Base-by-base conservation (phyloP, 2,888 invertebrate species). In the Cephus pygmeus region DNA sequence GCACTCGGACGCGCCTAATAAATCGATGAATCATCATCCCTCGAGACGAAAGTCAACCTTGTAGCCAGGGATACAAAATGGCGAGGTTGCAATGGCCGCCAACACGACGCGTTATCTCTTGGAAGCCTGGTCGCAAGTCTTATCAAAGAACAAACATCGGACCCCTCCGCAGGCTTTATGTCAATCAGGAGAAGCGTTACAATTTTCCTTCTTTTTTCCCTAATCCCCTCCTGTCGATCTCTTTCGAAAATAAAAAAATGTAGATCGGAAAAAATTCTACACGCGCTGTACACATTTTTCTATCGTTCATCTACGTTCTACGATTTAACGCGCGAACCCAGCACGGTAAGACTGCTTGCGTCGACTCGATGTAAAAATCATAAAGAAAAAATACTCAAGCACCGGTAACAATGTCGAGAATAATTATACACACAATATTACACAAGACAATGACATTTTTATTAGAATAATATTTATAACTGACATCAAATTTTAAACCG, bases 141-240 rank as follows among this genome's bases (percentile, higher is more conserved):
- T 90, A 90, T 90, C 90, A 84, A 69, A 79, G 83, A 87, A 84
- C 88, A 90, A 90, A 90, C 87, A 90, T 82, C 82, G 84, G 84
- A 83, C 81, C 84, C 85, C 84, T 81, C 77, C 79, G 75, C 78
- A 12, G 40, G 76, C 77, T 75, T 74, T 73, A 75, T 82, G 79
- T 83, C 83, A 83, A 83, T 85, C 82, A 78, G 79, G 77, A 34
- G 71, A 34, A 31, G 71, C 34, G 71, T 71, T 71, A 79, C 76
- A 73, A 80, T 79, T 81, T 80, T 79, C 78, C 81, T 74, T 77
- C 35, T 35, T 77, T 77, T 76, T 69, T 76, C 73, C 68, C 69
- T 15, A n/a, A 15, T 69, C 56, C 31, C 23, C 35, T 68, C 34
- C 68, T 34, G 30, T 71, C 15, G 71, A 11, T 34, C 30, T 11